Evolutionary conservation across 2,797 vertebrate species (phyloP).

Genomic region (Odontamblyopus lacepedii): DNA sequence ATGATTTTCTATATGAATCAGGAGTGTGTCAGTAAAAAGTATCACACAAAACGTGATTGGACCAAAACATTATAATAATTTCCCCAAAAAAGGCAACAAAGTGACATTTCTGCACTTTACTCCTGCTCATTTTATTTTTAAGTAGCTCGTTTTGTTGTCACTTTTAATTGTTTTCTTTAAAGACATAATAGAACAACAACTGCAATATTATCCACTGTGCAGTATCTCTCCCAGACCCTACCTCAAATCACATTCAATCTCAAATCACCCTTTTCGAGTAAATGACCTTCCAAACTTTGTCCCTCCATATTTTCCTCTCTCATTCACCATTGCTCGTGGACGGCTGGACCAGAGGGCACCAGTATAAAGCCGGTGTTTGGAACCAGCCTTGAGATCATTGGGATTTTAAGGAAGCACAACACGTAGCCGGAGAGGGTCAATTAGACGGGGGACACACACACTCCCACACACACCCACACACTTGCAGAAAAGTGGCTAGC

Average conservation of each 20-base stretch:
- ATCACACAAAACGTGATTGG: no score
- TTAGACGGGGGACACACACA: conserved; percentile 68
- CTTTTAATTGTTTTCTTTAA: no score
- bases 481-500: conserved; percentile 45
- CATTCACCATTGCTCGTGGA: conserved; percentile 35
- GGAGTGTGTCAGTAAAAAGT: no score
- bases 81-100: no score
- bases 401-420: conserved; percentile 68
- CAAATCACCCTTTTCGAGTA: conserved; percentile 22
- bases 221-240: no score
- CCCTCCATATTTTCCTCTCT: conserved; percentile 6
- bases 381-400: conserved; percentile 66
- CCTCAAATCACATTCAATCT: conserved; percentile 21
- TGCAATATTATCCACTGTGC: no score
- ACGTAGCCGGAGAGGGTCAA: conserved; percentile 72
- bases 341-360: conserved; percentile 46
- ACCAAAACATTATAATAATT: no score
- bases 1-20: no score
- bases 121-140: no score
- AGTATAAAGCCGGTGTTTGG: conserved; percentile 61
- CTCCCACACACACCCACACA: conserved; percentile 15
- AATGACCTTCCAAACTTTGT: conserved; percentile 14
- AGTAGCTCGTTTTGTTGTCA: no score
- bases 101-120: no score
- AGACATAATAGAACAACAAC: no score